A percentile compares a stretch with the other conserved stretches of the same genome.
These are phyloP conservation scores for Corydoras sp. DNA, from an alignment of 2,113 vertebrate species.

Conservation along the genomic window DNA sequence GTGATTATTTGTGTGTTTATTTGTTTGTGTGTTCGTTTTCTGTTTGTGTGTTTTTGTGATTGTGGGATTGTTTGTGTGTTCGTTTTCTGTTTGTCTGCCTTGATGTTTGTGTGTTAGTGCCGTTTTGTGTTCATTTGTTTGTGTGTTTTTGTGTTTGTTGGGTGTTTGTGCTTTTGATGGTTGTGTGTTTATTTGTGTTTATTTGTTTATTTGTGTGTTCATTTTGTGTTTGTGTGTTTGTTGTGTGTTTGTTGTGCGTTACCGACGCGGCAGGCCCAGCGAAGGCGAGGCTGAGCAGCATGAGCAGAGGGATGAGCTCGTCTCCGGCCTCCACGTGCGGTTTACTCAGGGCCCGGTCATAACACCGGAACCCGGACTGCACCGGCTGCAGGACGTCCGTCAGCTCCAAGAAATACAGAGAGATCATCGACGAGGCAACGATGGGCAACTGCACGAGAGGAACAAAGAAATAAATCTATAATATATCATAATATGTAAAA, in stretches of 20 bases:
- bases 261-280: constrained; percentile 88
- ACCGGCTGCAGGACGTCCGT: constrained; percentile 88
- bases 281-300: constrained; percentile 93
- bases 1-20: too few relatives aligned
- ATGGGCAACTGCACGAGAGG: constrained; percentile 76
- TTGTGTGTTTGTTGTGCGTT: constrained; percentile 47
- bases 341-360: constrained; percentile 89
- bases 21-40: too few relatives aligned
- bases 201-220: too few relatives aligned
- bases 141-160: too few relatives aligned
- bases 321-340: constrained; percentile 89
- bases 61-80: too few relatives aligned
- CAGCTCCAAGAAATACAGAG: constrained; percentile 92
- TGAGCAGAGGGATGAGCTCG: constrained; percentile 89
- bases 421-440: constrained; percentile 88
- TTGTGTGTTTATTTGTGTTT: too few relatives aligned
- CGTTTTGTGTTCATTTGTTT: too few relatives aligned
- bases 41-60: too few relatives aligned
- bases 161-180: too few relatives aligned
- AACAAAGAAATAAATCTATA: background rate
- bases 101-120: too few relatives aligned
- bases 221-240: background rate
- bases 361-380: constrained; percentile 87
- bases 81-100: too few relatives aligned
- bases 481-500: too few relatives aligned